Conservation (phyloP, 2,113 vertebrate species). For the Dryoscopus gambensis region DNA sequence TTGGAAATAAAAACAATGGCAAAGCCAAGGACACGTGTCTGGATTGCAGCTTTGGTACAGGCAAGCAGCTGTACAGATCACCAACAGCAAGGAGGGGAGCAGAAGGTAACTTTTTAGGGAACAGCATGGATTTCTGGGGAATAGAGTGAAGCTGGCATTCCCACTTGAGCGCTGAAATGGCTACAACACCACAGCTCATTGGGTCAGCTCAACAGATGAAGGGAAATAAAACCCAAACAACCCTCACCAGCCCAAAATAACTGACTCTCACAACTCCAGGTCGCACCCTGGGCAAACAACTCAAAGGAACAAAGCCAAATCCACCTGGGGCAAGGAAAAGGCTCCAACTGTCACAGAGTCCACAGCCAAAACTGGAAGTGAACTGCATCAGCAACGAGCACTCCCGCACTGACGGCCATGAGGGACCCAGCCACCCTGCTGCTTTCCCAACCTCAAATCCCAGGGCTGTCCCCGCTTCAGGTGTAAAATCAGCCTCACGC, state of each 20-base stretch:
- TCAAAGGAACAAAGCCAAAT: neutral
- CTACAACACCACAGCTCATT: neutral
- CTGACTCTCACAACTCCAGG: neutral
- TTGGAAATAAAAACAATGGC: neutral
- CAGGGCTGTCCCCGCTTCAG: neutral
- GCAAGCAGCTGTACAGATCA: neutral
- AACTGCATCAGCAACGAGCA: rapidly evolving
- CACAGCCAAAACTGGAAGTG: neutral
- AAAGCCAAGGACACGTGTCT: neutral
- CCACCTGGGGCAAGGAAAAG: neutral
- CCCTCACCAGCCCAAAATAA: neutral
- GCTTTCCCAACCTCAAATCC: neutral
- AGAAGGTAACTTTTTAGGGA: neutral
- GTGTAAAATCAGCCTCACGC: rapidly evolving
- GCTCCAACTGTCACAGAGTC: neutral
- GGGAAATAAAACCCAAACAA: neutral
- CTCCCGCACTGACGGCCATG: rapidly evolving
- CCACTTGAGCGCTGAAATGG: neutral
- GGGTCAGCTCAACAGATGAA: neutral
- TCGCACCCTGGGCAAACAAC: neutral
- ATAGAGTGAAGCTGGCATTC: neutral
- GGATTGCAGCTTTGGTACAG: neutral
- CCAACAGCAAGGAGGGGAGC: neutral
- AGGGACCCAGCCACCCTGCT: neutral
- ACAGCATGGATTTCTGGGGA: neutral